Evolutionary conservation across 2,113 vertebrate species (phyloP).

Genomic region (Chloropsis hardwickii): DNA sequence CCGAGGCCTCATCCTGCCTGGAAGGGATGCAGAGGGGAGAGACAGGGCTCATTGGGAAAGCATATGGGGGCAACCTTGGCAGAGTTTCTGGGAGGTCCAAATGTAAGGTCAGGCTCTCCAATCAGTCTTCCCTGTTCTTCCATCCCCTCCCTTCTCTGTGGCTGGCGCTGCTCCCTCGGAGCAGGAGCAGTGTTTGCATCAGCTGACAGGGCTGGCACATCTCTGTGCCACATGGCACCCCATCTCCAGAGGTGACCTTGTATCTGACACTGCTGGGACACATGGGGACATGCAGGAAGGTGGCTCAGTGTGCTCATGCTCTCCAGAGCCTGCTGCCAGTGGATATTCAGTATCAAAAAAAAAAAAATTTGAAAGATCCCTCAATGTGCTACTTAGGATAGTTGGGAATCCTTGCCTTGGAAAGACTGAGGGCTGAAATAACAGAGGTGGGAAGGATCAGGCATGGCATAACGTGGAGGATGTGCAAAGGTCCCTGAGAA

Average conservation of each 20-base stretch:
- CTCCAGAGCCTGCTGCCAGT: neutral
- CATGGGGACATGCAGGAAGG: neutral
- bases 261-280: neutral
- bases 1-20: neutral
- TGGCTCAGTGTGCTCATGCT: neutral
- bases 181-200: neutral
- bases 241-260: neutral
- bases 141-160: neutral
- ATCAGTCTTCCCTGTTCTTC: neutral
- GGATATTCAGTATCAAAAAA: neutral
- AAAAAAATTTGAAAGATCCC: neutral
- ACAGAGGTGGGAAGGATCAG: neutral
- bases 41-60: neutral
- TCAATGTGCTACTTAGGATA: neutral
- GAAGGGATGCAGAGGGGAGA: neutral
- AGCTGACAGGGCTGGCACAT: constrained; percentile 11
- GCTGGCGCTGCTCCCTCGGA: neutral
- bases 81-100: neutral
- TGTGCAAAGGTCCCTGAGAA: neutral
- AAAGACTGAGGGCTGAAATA: neutral
- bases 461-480: neutral
- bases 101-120: neutral
- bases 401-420: neutral
- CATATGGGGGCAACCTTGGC: neutral
- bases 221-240: neutral